Base-by-base conservation (phyloP, 2,888 invertebrate genomes). In the Volucella bombylans region DNA sequence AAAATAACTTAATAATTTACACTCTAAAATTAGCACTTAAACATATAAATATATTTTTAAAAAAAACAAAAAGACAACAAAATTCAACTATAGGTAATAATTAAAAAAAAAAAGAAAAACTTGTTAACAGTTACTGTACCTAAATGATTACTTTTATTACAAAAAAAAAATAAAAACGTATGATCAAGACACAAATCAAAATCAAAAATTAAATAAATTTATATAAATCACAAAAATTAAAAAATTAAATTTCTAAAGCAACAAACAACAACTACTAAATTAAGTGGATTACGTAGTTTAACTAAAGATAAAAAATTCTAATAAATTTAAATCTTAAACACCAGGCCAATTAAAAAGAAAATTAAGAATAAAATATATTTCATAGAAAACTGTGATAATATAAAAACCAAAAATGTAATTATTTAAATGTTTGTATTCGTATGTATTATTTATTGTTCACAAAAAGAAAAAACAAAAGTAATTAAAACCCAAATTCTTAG, bases 331-430 rank as follows among this genome's bases (percentile, higher is more conserved):
- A 31, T 31, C 50, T 14, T 79, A 79, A 64, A 73, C n/a, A n/a
- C 61, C 74, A 76, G 61, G 74, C 74, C 83, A 83, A 80, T 50
- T 71, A 83, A 43, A 68, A 69, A 11, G 50, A 57, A 78, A 64
- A 65, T 59, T 10, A 61, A 67, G 67, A 71, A 71, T 41, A 45
- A 57, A 57, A 72, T 68, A 74, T 83, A 76, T 83, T 83, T 57
- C 83, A 80, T 83, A 80, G 79, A 83, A 67, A 83, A 80, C 83
- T 83, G 83, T 83, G 83, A 83, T 83, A 83, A 83, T 83, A 83
- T 83, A 80, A 80, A 67, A 18, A 50, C 39, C 15, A 52, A 79
- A n/a, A 71, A 59, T 31, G 6, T 31, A 31, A 31, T 6, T 31
- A 6, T 31, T 31, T 6, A 43, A 69, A 76, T 57, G 55, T 23